Percentiles rank a stretch among this genome's conserved stretches.
Evolutionary conservation across 1,140 invertebrate genomes (phyloP).

Genomic region (Coenobita brevimanus): DNA sequence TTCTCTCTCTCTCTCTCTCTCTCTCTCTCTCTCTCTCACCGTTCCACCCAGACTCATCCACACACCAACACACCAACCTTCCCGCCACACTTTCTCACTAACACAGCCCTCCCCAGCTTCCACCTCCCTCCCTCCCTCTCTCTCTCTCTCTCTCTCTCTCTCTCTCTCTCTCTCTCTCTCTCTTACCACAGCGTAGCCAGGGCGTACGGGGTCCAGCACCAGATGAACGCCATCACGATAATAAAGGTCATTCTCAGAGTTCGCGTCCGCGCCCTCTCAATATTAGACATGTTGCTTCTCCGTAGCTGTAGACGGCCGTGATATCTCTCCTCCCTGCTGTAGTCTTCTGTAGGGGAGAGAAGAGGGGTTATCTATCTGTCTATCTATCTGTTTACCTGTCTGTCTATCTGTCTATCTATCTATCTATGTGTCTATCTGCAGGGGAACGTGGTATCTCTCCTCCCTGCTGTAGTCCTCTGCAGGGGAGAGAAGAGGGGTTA

Average conservation of each 20-base stretch:
- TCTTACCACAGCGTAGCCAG: constrained; percentile 80
- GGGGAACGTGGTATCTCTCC: constrained; percentile 27
- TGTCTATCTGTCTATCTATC: constrained; percentile 9
- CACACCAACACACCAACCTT: too few species aligned
- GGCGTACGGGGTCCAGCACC: constrained; percentile 95
- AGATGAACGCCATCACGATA: constrained; percentile 92
- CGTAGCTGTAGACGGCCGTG: constrained; percentile 70
- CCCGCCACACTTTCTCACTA: too few species aligned
- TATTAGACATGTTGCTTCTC: constrained; percentile 73
- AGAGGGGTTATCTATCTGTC: neutral
- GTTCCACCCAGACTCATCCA: neutral
- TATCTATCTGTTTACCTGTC: neutral
- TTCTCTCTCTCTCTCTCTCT: neutral
- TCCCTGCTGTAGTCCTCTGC: neutral
- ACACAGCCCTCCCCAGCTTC: too few species aligned
- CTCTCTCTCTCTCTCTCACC: neutral
- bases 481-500: neutral
- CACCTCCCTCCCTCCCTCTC: neutral
- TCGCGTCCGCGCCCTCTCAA: constrained; percentile 81
- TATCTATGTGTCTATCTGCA: constrained; percentile 33
- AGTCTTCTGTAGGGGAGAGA: constrained; percentile 12
- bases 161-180: neutral
- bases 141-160: neutral
- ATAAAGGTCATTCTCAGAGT: constrained; percentile 96
- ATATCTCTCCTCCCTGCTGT: constrained; percentile 30